phyloP scores from a whole-genome alignment of 2,888 invertebrate species.

The Cremastinae sp. region DNA sequence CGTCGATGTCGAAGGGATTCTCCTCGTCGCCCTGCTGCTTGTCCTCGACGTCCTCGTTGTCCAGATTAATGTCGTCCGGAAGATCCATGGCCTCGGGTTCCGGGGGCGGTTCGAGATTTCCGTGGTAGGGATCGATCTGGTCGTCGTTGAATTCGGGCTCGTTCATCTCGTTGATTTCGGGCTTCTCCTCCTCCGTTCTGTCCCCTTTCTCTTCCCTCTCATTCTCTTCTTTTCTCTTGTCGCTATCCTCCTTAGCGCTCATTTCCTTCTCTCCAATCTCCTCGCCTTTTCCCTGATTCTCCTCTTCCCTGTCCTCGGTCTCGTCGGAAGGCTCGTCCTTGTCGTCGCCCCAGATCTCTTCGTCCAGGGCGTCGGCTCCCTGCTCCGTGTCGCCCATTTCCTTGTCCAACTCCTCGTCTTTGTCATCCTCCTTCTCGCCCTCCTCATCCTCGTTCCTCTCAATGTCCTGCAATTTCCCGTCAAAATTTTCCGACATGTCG shows the following conservation, averaged over 20 bases:
- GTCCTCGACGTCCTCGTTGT: slow-evolving; percentile 86
- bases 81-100: slow-evolving; percentile 94
- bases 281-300: slow-evolving; percentile 75
- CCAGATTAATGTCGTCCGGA: slow-evolving; percentile 92
- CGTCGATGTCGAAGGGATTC: slow-evolving; percentile 93
- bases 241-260: slow-evolving; percentile 83
- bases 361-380: slow-evolving; percentile 90
- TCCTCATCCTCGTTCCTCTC: slow-evolving; percentile 86
- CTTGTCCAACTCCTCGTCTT: slow-evolving; percentile 91
- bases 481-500: slow-evolving; percentile 98
- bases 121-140: slow-evolving; percentile 91
- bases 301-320: slow-evolving; percentile 83
- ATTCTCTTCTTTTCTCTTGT: slow-evolving; percentile 65
- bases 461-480: slow-evolving; percentile 91
- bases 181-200: slow-evolving; percentile 81
- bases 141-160: slow-evolving; percentile 90
- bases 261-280: slow-evolving; percentile 85
- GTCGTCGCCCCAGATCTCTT: slow-evolving; percentile 93
- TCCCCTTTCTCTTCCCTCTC: slow-evolving; percentile 71
- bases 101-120: slow-evolving; percentile 88
- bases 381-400: slow-evolving; percentile 97
- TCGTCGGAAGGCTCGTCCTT: slow-evolving; percentile 87
- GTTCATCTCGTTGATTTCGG: slow-evolving; percentile 92
- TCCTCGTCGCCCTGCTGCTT: slow-evolving; percentile 84
- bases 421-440: slow-evolving; percentile 83